A percentile compares a stretch with the other conserved stretches of the same genome.
These are phyloP conservation scores for Tadarida brasiliensis DNA, from an alignment of 2,797 vertebrate species.

Conservation along the genomic window DNA sequence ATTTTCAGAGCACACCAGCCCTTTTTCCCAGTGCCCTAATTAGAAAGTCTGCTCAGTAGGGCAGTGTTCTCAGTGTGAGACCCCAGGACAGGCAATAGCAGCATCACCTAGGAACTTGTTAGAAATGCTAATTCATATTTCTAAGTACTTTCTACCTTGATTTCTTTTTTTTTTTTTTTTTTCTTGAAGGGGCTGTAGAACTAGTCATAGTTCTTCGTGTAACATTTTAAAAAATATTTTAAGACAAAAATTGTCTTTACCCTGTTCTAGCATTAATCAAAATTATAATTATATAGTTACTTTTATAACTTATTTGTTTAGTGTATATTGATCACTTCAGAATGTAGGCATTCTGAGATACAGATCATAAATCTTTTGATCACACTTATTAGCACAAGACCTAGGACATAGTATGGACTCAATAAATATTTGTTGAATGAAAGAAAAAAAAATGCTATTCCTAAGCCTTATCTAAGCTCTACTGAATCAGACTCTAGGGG, in stretches of 20 bases:
- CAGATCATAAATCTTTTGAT: conserved; percentile 47
- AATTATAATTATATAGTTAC: conserved; percentile 56
- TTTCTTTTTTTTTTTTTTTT: conserved; percentile 15
- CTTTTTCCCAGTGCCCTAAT: not conserved
- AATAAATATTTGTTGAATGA: conserved; percentile 49
- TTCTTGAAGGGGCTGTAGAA: conserved; percentile 35
- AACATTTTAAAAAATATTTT: conserved; percentile 25
- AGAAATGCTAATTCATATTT: conserved; percentile 36
- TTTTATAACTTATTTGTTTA: conserved; percentile 70
- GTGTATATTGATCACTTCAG: conserved; percentile 25
- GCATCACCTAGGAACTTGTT: not conserved
- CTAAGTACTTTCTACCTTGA: not conserved
- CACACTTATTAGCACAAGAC: conserved; percentile 36
- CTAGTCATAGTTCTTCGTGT: conserved; percentile 41
- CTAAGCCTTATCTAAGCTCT: not conserved
- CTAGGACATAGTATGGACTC: not conserved
- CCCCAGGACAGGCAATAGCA: not conserved
- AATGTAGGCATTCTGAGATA: conserved; percentile 55
- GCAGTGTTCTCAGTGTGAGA: not conserved
- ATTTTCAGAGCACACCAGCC: not conserved
- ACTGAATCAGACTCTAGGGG: not conserved
- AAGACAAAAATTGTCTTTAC: conserved; percentile 61
- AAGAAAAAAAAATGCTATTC: conserved; percentile 34
- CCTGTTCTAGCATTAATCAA: conserved; percentile 36
- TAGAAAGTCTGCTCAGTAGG: not conserved